phyloP scores from a whole-genome alignment of 2,888 invertebrate species.

The Nephrotoma guestfalica region DNA sequence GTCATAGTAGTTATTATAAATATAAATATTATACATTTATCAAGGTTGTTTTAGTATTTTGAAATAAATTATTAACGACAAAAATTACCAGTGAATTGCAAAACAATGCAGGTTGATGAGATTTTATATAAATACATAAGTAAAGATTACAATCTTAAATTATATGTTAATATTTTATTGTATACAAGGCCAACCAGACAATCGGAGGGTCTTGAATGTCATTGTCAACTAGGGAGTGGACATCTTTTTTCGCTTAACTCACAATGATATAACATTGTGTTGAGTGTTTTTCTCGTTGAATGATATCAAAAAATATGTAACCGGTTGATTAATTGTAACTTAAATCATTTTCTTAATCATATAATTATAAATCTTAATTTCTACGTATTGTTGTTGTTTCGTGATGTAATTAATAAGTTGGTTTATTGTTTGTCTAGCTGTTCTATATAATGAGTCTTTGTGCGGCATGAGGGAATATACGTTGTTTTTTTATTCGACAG shows the following conservation, averaged over 20 bases:
- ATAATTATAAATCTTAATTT: background rate
- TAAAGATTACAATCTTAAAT: background rate
- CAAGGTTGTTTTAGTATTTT: background rate
- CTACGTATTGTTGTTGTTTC: background rate
- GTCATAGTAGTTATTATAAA: background rate
- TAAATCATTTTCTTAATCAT: background rate
- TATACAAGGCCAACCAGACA: background rate
- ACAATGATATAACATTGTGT: background rate
- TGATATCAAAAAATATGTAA: background rate
- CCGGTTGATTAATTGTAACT: background rate
- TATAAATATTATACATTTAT: background rate
- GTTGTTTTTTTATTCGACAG: too few species aligned
- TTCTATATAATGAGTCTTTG: background rate
- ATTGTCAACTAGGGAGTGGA: background rate
- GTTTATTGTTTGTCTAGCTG: background rate
- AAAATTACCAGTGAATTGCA: background rate
- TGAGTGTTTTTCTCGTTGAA: background rate
- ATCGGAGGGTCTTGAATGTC: background rate
- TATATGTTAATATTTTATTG: background rate
- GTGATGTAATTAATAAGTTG: background rate
- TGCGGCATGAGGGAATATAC: too few species aligned
- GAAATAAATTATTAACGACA: background rate
- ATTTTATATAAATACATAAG: background rate
- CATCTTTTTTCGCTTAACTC: background rate
- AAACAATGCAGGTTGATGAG: conserved; percentile 1